Percentiles rank a stretch among this genome's conserved stretches.
These are phyloP conservation scores for Colius striatus DNA, from an alignment of 2,113 vertebrate species.

Conservation along the genomic window DNA sequence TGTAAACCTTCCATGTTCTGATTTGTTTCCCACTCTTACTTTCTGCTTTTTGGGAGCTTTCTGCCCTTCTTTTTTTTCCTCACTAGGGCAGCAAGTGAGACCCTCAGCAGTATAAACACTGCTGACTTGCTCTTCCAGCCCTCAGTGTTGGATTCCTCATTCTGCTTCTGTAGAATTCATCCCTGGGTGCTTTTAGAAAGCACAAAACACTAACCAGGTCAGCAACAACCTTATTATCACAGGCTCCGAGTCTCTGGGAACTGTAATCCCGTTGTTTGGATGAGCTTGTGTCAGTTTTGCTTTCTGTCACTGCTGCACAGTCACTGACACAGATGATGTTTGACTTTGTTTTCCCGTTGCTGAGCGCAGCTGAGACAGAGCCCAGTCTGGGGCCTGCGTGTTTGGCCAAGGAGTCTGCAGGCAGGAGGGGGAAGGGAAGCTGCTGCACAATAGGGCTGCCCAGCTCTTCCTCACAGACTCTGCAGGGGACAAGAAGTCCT, in stretches of 20 bases:
- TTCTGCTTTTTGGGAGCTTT: not conserved
- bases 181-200: not conserved
- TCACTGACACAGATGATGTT: constrained; percentile 56
- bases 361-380: constrained; percentile 15
- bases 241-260: constrained; percentile 18
- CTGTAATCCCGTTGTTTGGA: constrained; percentile 59
- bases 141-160: not conserved
- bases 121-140: not conserved
- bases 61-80: not conserved
- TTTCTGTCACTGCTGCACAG: constrained; percentile 48
- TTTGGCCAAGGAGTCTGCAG: not conserved
- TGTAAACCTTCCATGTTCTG: not conserved
- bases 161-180: constrained; percentile 20
- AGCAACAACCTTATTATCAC: constrained; percentile 56
- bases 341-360: constrained; percentile 60
- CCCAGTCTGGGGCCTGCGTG: not conserved
- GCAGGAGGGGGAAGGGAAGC: not conserved
- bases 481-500: not conserved
- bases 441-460: not conserved
- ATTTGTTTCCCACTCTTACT: not conserved
- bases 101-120: not conserved
- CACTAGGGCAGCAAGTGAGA: not conserved
- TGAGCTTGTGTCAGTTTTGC: constrained; percentile 60
- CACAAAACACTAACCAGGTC: constrained; percentile 51
- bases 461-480: not conserved